Evolutionary conservation across 1,140 invertebrate species (phyloP).

Genomic region (Atta cephalotes): DNA sequence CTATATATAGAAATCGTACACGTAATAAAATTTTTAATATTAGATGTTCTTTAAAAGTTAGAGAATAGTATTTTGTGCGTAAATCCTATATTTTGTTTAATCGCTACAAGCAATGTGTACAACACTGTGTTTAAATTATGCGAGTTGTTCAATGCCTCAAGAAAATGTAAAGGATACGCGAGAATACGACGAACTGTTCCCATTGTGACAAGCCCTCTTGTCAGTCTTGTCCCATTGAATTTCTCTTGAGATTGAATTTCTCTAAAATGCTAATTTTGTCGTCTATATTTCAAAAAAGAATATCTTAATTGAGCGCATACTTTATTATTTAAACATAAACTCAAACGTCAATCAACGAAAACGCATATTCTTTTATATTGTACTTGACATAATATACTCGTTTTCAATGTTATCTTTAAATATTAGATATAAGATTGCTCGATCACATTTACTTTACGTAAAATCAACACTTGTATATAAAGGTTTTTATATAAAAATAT

Average conservation of each 20-base stretch:
- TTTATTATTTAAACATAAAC: constrained; percentile 26
- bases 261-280: constrained; percentile 13
- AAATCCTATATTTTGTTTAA: constrained; percentile 12
- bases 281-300: background rate
- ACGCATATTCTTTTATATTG: background rate
- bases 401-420: background rate
- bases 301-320: background rate
- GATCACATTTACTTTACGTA: no score
- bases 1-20: background rate
- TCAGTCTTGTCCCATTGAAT: background rate
- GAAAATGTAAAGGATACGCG: constrained; percentile 4
- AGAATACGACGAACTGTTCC: background rate
- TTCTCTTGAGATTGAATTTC: background rate
- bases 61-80: background rate
- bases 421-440: no score
- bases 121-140: background rate
- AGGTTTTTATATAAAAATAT: no score
- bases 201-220: background rate
- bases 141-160: background rate
- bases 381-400: no score
- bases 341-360: background rate
- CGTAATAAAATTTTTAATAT: background rate
- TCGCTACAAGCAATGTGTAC: background rate
- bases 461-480: no score
- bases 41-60: background rate